These are phyloP conservation scores for Meandrusa payeni DNA, from an alignment of 2,888 invertebrate species.

Conservation along the genomic window DNA sequence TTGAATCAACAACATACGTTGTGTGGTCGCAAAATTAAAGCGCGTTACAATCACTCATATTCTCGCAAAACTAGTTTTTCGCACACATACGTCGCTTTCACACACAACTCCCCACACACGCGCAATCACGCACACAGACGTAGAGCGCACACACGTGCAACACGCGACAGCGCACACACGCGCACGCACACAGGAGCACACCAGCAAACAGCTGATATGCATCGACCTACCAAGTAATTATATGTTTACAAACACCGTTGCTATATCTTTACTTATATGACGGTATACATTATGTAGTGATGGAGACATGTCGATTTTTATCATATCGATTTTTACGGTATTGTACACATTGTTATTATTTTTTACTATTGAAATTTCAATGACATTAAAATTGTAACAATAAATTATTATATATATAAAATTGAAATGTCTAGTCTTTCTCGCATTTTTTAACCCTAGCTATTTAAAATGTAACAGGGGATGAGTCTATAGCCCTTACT, in stretches of 20 bases:
- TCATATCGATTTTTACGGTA: slow-evolving; percentile 31
- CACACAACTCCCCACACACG: too few relatives aligned
- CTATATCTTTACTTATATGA: slow-evolving; percentile 46
- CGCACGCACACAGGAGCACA: slow-evolving; percentile 36
- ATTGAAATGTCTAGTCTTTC: too few relatives aligned
- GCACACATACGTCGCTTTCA: too few relatives aligned
- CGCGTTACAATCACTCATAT: slow-evolving; percentile 57
- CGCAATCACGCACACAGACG: slow-evolving; percentile 39
- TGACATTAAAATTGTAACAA: too few relatives aligned
- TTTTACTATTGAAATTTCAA: too few relatives aligned
- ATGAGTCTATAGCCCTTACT: too few relatives aligned
- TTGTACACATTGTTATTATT: background rate
- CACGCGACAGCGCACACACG: slow-evolving; percentile 26
- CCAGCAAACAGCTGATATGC: slow-evolving; percentile 60
- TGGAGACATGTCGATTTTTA: slow-evolving; percentile 36
- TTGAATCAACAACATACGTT: slow-evolving; percentile 46
- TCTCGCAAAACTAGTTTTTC: slow-evolving; percentile 61
- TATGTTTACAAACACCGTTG: slow-evolving; percentile 74
- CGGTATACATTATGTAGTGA: slow-evolving; percentile 44
- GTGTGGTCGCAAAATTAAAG: slow-evolving; percentile 52
- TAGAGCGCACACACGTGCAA: slow-evolving; percentile 20
- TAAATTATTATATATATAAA: too few relatives aligned
- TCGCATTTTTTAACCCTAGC: too few relatives aligned
- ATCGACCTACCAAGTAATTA: slow-evolving; percentile 79
- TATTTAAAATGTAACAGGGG: too few relatives aligned